Evolutionary conservation across 2,797 vertebrate species (phyloP).

Genomic region (Leptodactylus fallax): DNA sequence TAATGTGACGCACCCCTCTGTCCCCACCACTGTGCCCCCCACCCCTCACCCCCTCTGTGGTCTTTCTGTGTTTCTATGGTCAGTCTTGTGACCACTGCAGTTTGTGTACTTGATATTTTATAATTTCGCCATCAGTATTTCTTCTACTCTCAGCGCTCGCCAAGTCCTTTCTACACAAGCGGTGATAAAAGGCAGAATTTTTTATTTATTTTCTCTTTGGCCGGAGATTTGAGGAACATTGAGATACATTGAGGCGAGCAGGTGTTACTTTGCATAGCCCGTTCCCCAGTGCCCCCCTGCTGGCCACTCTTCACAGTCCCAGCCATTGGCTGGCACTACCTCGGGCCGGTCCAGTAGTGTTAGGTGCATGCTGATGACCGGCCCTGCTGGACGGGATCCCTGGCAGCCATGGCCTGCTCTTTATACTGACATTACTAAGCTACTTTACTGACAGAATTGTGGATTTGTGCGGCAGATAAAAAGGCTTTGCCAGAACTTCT

Average conservation of each 20-base stretch:
- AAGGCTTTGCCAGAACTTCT: too few species aligned
- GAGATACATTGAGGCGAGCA: neutral
- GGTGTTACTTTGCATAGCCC: conserved; percentile 19
- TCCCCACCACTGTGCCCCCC: too few species aligned
- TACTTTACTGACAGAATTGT: too few species aligned
- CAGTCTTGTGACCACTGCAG: neutral
- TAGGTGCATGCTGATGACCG: neutral
- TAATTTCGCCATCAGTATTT: conserved; percentile 29
- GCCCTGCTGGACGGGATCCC: neutral
- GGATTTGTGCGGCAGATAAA: too few species aligned
- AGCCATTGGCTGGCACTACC: neutral
- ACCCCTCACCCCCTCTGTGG: too few species aligned
- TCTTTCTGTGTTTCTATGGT: neutral
- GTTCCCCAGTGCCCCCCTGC: neutral
- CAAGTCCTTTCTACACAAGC: conserved; percentile 22
- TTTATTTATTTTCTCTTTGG: neutral
- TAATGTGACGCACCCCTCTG: too few species aligned
- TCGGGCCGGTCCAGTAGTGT: too few species aligned
- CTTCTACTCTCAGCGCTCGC: neutral
- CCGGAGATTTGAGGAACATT: neutral
- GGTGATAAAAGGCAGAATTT: neutral
- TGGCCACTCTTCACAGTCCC: neutral
- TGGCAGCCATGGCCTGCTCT: too few species aligned
- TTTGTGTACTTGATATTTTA: conserved; percentile 43
- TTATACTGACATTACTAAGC: too few species aligned